Evolutionary conservation across 2,797 vertebrate species (phyloP).

Genomic region (Erethizon dorsatum): DNA sequence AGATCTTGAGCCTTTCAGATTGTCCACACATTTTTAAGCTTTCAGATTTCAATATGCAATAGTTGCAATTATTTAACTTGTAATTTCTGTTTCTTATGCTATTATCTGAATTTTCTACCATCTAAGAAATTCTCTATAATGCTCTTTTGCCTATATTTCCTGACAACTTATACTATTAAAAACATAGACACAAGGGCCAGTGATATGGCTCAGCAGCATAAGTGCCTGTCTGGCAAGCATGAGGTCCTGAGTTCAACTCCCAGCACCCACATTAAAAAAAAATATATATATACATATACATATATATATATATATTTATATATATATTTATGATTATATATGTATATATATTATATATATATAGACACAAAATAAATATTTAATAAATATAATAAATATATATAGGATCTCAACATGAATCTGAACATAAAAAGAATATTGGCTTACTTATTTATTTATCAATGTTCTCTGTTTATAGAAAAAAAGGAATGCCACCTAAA

Average conservation of each 20-base stretch:
- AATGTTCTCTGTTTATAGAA: not conserved
- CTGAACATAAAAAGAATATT: not conserved
- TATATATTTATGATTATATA: no score
- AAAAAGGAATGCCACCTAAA: not conserved
- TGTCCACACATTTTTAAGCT: not conserved
- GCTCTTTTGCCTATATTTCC: not conserved
- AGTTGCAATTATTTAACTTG: not conserved
- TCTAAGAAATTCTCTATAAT: not conserved
- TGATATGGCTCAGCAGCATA: no score
- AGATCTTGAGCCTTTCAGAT: not conserved
- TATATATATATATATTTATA: no score
- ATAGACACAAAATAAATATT: not conserved
- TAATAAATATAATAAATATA: not conserved
- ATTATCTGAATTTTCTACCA: conserved; percentile 25
- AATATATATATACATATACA: no score
- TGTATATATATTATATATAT: not conserved
- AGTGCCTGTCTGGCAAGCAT: no score
- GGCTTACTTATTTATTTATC: not conserved
- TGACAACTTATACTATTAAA: not conserved
- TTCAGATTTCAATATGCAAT: conserved; percentile 10
- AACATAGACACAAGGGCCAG: not conserved
- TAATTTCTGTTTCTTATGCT: not conserved
- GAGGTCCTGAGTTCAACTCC: no score
- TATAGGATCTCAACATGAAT: not conserved
- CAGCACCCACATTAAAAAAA: no score